phyloP scores from a whole-genome alignment of 2,113 vertebrate genomes.

The Madoqua kirkii region DNA sequence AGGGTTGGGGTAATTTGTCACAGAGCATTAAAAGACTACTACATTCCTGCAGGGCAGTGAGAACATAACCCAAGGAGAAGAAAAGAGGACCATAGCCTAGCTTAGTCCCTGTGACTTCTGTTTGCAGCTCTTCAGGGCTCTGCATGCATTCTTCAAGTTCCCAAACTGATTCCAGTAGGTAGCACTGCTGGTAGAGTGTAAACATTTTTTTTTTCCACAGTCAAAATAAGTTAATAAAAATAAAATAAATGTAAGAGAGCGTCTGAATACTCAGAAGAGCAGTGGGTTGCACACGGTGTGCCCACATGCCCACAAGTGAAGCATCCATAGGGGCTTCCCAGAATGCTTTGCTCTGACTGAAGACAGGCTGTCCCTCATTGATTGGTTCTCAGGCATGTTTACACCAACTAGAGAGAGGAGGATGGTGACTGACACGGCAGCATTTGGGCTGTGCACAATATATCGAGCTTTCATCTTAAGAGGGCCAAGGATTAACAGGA shows the following conservation, averaged over 20 bases:
- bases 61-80: neutral
- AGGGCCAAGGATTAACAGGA: neutral
- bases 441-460: fast-evolving
- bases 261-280: neutral
- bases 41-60: neutral
- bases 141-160: neutral
- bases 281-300: neutral
- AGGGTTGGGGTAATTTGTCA: neutral
- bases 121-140: neutral
- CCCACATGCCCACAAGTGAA: neutral
- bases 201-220: neutral
- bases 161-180: neutral
- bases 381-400: neutral
- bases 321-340: fast-evolving
- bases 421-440: neutral
- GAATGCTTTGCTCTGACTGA: neutral
- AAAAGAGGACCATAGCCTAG: neutral
- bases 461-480: neutral
- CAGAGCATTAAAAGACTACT: neutral
- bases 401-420: fast-evolving
- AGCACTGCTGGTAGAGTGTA: neutral
- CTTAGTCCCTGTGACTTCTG: neutral
- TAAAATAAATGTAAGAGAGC: neutral
- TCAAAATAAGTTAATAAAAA: neutral
- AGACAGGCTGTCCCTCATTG: neutral